Percentiles rank a stretch among this genome's conserved stretches.
Evolutionary conservation across 1,140 invertebrate genomes (phyloP).

Genomic region (Heliothis subflexa): DNA sequence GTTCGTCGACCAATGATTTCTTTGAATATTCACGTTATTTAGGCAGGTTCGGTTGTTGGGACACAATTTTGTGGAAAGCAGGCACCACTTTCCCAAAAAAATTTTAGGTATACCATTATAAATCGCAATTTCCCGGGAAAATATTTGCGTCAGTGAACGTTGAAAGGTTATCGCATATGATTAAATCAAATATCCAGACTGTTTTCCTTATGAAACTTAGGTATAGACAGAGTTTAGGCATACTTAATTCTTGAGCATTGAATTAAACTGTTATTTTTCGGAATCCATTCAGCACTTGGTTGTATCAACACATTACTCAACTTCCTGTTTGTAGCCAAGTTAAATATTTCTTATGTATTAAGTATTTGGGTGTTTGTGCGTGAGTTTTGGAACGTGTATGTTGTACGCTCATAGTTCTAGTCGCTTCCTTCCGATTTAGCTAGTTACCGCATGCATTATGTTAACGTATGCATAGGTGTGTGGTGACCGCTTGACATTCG

Average conservation of each 20-base stretch:
- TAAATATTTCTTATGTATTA: background rate
- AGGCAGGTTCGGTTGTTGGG: background rate
- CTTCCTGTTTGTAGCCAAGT: background rate
- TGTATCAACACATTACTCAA: background rate
- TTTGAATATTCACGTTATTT: background rate
- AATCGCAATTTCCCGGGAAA: no score
- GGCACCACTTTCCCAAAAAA: background rate
- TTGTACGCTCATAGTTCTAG: background rate
- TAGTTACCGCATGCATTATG: slow-evolving; percentile 18
- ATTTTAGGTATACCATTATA: no score
- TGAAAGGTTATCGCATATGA: background rate
- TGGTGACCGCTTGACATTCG: slow-evolving; percentile 37
- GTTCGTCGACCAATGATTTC: slow-evolving; percentile 14
- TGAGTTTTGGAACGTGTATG: background rate
- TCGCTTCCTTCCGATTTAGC: slow-evolving; percentile 31
- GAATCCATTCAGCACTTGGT: background rate
- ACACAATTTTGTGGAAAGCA: background rate
- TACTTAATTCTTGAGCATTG: background rate
- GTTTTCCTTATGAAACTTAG: background rate
- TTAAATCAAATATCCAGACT: background rate
- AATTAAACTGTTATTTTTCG: background rate
- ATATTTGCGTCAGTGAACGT: no score
- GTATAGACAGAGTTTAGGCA: no score
- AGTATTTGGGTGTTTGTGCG: no score
- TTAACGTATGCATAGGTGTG: slow-evolving; percentile 22